Evolutionary conservation across 1,140 invertebrate species (phyloP), one percentile per base, ranked within the genome.

Genomic region (Microplitis mediator): DNA sequence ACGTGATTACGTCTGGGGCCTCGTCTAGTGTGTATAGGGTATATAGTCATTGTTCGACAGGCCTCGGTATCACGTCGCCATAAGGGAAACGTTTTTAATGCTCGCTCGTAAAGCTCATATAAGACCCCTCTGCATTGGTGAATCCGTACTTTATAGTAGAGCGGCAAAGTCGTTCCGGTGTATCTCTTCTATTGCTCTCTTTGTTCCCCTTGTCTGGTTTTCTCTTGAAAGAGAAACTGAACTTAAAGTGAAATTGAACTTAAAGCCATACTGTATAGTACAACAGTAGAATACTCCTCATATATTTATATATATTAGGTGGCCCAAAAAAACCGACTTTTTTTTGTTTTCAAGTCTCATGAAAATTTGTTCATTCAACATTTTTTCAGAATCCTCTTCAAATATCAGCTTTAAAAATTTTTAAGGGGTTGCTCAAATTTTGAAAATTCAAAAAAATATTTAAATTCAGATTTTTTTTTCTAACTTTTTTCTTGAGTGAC

Each of bases 21-120:
- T 45, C 39, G 39, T 45, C 39, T 45, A 45, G 39, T 45, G 39
- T 32, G 23, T 61, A 35, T 3, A 11, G 6, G 6, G 8, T 32
- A 35, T 23, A 31, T 58, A 31, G 56, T 31, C 23, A 31, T 58
- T 58, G 23, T 58, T 58, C 56, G 35, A 64, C 16, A 54, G 14
- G 23, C 52, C 65, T 52, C 14, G 13, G 35, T 23, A 36, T 16
- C 14, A 50, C 36, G 66, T 54, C 60, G 66, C 51, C 60, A 70
- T 69, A 74, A 74, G 69, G 72, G 72, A 67, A 32, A 32, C 65
- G 13, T 74, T 74, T 74, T 74, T 74, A 74, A 74, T 54, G 72
- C 13, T 36, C 52, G 61, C 52, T 72, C 71, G 71, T 72, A 72
- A 72, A 72, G 71, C 71, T 74, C 68, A 74, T 69, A 73, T 52